A percentile compares a stretch with the other conserved stretches of the same genome.
Conservation (phyloP, 1,140 invertebrate species). For the Paralvinella palmiformis region DNA sequence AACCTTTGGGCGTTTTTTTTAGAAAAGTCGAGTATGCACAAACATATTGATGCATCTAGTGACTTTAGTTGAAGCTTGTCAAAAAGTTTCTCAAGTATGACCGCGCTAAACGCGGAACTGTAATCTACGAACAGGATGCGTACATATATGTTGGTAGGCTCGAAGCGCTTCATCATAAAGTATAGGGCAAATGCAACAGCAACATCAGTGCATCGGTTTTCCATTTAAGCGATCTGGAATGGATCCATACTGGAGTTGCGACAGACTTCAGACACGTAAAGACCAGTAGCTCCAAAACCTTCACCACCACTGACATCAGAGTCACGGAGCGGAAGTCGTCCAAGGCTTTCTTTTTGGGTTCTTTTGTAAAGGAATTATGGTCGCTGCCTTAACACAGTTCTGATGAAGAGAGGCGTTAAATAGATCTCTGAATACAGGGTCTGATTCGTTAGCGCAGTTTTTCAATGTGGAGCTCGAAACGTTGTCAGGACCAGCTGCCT, state of each 20-base stretch:
- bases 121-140: background rate
- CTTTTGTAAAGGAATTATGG: too few species aligned
- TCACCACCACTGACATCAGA: background rate
- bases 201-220: background rate
- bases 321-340: background rate
- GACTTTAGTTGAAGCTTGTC: too few species aligned
- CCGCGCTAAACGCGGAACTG: background rate
- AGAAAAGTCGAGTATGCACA: too few species aligned
- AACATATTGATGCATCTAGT: too few species aligned
- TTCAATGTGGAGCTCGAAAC: too few species aligned
- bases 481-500: too few species aligned
- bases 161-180: background rate
- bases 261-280: background rate
- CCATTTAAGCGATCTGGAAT: background rate
- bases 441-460: too few species aligned
- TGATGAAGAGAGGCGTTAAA: too few species aligned
- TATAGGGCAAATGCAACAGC: background rate
- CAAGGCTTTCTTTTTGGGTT: too few species aligned
- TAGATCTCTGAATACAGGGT: too few species aligned
- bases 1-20: too few species aligned
- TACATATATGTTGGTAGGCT: background rate
- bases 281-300: slow-evolving; percentile 1
- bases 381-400: too few species aligned
- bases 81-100: background rate
- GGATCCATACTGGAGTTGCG: background rate